A percentile compares a stretch with the other conserved stretches of the same genome.
Conservation (phyloP, 2,797 vertebrate genomes). For the Orestias chungarensis region DNA sequence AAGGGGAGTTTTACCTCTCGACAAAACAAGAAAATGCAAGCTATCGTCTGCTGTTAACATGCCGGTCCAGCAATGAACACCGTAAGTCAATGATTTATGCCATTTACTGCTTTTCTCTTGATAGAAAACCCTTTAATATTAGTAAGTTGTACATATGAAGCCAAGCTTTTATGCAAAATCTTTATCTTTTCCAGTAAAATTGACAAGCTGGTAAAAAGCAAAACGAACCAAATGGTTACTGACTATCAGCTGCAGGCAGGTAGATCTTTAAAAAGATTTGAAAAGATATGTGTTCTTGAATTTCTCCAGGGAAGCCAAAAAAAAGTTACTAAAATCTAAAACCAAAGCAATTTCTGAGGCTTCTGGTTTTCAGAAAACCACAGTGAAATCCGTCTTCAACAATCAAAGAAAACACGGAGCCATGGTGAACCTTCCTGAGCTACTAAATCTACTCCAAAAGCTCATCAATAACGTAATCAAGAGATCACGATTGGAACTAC, state of each 20-base stretch:
- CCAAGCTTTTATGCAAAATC: background rate
- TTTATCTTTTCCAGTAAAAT: background rate
- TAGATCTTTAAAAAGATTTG: background rate
- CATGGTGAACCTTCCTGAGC: background rate
- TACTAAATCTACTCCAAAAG: background rate
- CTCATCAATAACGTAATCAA: background rate
- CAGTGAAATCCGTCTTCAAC: background rate
- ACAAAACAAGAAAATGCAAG: no score
- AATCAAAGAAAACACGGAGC: background rate
- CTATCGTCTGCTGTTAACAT: no score
- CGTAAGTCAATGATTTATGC: no score
- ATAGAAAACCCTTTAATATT: no score
- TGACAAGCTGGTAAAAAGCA: background rate
- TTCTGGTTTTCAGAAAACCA: background rate
- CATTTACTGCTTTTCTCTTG: no score
- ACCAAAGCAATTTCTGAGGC: background rate
- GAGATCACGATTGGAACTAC: background rate
- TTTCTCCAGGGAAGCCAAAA: background rate
- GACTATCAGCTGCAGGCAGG: background rate
- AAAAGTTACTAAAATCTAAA: background rate
- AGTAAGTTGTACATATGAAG: no score
- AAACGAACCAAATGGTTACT: background rate
- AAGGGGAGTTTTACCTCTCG: no score
- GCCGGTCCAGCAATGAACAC: no score
- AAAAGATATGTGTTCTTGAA: background rate